Evolutionary conservation across 2,888 invertebrate species (phyloP).

Genomic region (Oligia strigilis): DNA sequence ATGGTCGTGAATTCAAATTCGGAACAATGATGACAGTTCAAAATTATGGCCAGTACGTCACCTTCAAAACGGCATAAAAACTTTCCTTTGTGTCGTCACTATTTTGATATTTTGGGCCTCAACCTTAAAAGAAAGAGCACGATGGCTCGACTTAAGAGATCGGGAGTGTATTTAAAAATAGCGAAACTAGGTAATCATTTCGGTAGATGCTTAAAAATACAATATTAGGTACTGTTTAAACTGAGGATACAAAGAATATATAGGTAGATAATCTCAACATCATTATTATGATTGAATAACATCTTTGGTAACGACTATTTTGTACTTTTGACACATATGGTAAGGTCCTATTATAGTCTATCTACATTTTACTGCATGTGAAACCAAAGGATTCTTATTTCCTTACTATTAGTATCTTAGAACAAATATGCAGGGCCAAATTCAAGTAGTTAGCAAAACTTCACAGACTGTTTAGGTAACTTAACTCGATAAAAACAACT

Average conservation of each 20-base stretch:
- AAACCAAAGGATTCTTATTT: conserved; percentile 14
- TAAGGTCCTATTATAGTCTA: conserved; percentile 28
- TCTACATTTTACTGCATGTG: conserved; percentile 3
- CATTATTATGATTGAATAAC: conserved; percentile 57
- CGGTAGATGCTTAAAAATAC: neutral
- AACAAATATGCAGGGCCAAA: neutral
- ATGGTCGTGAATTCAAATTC: neutral
- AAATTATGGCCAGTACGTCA: neutral
- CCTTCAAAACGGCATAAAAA: neutral
- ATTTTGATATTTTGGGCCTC: neutral
- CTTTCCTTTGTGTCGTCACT: neutral
- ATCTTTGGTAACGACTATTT: conserved; percentile 77
- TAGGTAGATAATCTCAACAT: conserved; percentile 42
- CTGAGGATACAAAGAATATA: conserved; percentile 16
- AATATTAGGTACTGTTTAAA: conserved; percentile 16
- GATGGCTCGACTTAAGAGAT: neutral
- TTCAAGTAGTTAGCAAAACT: neutral
- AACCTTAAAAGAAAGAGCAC: neutral
- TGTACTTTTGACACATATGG: conserved; percentile 71
- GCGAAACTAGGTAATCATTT: neutral
- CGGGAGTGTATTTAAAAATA: conserved; percentile 4
- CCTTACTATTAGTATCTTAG: neutral
- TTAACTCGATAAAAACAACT: neutral
- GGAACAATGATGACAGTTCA: neutral
- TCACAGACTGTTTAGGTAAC: neutral